These are phyloP conservation scores for Philopedon plagiatum DNA, from an alignment of 2,888 invertebrate genomes.

Conservation along the genomic window DNA sequence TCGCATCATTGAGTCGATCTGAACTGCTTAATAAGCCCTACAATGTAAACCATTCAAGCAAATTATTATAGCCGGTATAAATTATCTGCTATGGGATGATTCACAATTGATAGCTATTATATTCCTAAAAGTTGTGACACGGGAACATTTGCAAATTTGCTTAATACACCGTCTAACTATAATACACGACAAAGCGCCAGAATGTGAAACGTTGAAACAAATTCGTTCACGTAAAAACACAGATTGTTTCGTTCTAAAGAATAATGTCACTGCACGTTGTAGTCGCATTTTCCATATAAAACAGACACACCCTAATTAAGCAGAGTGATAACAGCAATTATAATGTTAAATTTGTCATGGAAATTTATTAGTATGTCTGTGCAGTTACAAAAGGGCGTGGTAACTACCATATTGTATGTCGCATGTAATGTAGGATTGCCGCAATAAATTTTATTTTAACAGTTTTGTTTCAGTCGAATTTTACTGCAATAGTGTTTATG, in stretches of 20 bases:
- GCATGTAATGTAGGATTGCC: slow-evolving; percentile 44
- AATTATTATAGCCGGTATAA: too few species aligned
- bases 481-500: slow-evolving; percentile 28
- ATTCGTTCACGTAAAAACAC: slow-evolving; percentile 9
- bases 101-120: too few species aligned
- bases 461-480: slow-evolving; percentile 38
- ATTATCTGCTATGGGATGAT: too few species aligned
- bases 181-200: too few species aligned
- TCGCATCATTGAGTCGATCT: too few species aligned
- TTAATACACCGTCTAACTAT: too few species aligned
- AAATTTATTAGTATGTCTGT: slow-evolving; percentile 57
- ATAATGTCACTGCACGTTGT: slow-evolving; percentile 23
- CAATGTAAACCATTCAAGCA: too few species aligned
- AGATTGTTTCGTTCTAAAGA: slow-evolving; percentile 26
- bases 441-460: slow-evolving; percentile 44
- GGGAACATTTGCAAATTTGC: too few species aligned
- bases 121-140: too few species aligned
- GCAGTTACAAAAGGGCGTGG: slow-evolving; percentile 57
- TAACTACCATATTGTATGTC: slow-evolving; percentile 47
- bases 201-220: too few species aligned
- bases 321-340: slow-evolving; percentile 65
- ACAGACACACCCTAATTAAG: slow-evolving; percentile 64
- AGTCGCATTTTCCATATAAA: slow-evolving; percentile 40
- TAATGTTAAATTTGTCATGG: slow-evolving; percentile 63
- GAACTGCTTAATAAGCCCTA: too few species aligned